phyloP scores from a whole-genome alignment of 2,888 invertebrate genomes.

The Drosophila fungiperda region DNA sequence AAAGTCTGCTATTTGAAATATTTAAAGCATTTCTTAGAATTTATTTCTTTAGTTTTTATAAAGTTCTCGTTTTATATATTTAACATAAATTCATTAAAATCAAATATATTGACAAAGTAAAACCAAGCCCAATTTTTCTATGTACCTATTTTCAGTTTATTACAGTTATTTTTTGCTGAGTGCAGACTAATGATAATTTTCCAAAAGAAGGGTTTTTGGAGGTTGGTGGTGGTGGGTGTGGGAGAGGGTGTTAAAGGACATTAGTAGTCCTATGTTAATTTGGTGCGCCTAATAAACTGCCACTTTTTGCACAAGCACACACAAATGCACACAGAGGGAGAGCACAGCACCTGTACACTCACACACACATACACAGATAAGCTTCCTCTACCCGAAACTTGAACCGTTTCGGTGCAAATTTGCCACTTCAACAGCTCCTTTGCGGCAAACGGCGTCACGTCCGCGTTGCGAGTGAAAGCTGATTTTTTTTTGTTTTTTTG shows the following conservation, averaged over 20 bases:
- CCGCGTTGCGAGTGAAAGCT: constrained; percentile 72
- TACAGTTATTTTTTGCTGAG: not conserved
- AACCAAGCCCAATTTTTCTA: not conserved
- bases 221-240: not conserved
- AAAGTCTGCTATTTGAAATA: not conserved
- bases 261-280: constrained; percentile 76
- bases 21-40: not conserved
- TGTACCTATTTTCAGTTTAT: too few relatives aligned
- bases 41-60: not conserved
- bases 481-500: constrained; percentile 39
- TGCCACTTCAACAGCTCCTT: constrained; percentile 85
- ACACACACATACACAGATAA: not conserved
- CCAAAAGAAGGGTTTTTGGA: not conserved
- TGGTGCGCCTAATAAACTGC: constrained; percentile 81
- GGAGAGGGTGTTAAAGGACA: constrained; percentile 36
- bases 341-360: not conserved
- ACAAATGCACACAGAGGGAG: not conserved
- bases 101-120: not conserved
- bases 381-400: not conserved
- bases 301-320: constrained; percentile 58
- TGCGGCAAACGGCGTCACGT: constrained; percentile 80
- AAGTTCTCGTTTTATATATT: not conserved
- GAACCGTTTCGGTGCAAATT: constrained; percentile 68
- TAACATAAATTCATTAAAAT: not conserved
- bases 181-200: constrained; percentile 28